Evolutionary conservation across 2,888 invertebrate species (phyloP), one percentile per base, ranked within the genome.

Genomic region (Frankliniella intonsa): DNA sequence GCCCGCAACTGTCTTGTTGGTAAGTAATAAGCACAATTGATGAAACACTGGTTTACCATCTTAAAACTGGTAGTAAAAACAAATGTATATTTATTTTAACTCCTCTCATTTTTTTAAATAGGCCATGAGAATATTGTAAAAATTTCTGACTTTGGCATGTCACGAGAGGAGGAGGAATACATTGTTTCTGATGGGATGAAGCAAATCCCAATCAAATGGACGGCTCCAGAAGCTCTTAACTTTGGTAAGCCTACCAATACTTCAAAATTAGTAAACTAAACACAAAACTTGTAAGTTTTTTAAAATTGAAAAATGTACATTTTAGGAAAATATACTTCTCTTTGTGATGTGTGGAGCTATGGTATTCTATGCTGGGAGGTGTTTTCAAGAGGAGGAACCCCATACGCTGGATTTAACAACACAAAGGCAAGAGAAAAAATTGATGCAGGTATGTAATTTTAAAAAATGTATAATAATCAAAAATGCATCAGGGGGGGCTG

Each of bases 61-160:
- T 51, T n/a, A 12, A n/a, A 25, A 81, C 14, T 81, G 80, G 17
- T 9, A 49, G 8, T 19, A 51, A 62, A 19, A 51, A 80, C 11
- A 17, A 3, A 76, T 27, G 51, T n/a, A 69, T 27, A n/a, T 14
- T 82, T 50, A 22, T 81, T 49, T n/a, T 69, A 14, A 50, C 27
- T 19, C 49, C 10, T 50, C 14, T 11, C 12, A 81, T 69, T 80
- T 80, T 49, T 76, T 82, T 81, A 51, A 65, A 51, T 19, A 90
- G 93, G 93, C 84, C 93, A 94, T 86, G 94, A 95, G 85, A 94
- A 95, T 86, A 93, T 92, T 82, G 97, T 98, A 8, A 98, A 98
- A 90, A 98, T 98, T 86, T 97, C 98, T 0, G 98, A 98, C 89
- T 98, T 98, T 89, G 98, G 98, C 84, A 98, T 98, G 98, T 98